Evolutionary conservation across 2,797 vertebrate genomes (phyloP), one percentile per base, ranked within the genome.

Genomic region (Danio aesculapii): DNA sequence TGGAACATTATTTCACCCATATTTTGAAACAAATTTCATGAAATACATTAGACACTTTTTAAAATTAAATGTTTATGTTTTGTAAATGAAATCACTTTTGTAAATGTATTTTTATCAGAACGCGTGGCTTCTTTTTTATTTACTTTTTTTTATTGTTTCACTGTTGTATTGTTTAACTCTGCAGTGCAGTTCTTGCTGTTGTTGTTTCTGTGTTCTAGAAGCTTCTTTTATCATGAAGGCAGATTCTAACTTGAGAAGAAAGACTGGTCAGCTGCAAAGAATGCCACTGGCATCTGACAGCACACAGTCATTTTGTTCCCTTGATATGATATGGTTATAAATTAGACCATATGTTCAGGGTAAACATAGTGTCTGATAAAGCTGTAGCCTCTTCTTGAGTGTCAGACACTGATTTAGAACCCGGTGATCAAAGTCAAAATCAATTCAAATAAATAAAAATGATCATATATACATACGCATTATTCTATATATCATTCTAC

Each of bases 321-420:
- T 57, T 43, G n/a, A 57, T 30, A 14, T 57, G 41, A 2, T 6
- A 30, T 30, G 55, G 68, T 6, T 16, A 61, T 71, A 50, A 50
- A 68, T 14, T 50, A 19, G 2, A 69, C 12, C 66, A 50, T 6
- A 30, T 68, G 8, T 50, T 50, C 11, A 47, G 11, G 46, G n/a
- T 19, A 13, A 41, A 4, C 39, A 16, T n/a, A n/a, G n/a, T n/a
- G 52, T 17, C 52, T 55, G 50, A 55, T 41, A 55, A 71, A 43
- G 16, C 6, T 70, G 68, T 43, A 52, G 21, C 14, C 14, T 53
- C 21, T 16, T 69, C 47, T 70, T 17, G 9, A 63, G 14, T 52
- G 21, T 39, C 21, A 70, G 49, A 70, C 49, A 71, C 52, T 57
- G 52, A 71, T 71, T 71, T 53, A 6, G 9, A 30, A 30, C 30